Evolutionary conservation across 2,113 vertebrate species (phyloP), one percentile per base, ranked within the genome.

Genomic region (Gasterosteus aculeatus): DNA sequence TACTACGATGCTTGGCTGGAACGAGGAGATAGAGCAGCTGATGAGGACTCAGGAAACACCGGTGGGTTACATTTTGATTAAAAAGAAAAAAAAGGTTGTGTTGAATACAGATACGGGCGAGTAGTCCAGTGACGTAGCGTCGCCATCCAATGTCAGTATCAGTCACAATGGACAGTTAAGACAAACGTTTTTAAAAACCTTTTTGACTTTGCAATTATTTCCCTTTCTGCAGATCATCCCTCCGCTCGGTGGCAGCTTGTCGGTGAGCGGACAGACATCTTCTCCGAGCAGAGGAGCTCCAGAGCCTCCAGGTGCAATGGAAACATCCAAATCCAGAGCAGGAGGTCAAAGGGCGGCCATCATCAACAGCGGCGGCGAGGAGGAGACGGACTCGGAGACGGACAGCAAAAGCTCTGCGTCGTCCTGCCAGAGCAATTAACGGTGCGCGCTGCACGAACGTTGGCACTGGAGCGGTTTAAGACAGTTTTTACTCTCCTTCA

Each of bases 1-100:
- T 7, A 91, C 94, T 0, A 81, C 93, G 54, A 84, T 93, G 68
- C 90, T 95, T 6, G 88, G 85, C 53, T 95, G 94, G 94, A 84
- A 80, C 26, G 0, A 54, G 0, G 94, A 95, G 54, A 93, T 95
- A 10, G 74, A 90, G 46, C 88, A 93, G 11, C 87, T 95, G 70
- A 95, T 94, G 91, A 87, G 83, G 78, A 82, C 70, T 15, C 88
- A 83, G 26, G 89, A 93, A 81, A 67, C 71, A 15, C 58, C 2
- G 86, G 92, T 94, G 68, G 60, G 81, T 78, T 53, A 9, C 10
- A 12, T 26, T 18, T 54, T 4, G 33, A 49, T n/a, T n/a, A n/a
- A n/a, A n/a, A n/a, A n/a, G n/a, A n/a, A n/a, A n/a, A n/a, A n/a
- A n/a, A n/a, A n/a, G n/a, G n/a, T n/a, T n/a, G 33, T 33, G 33